These are phyloP conservation scores for Tricholauxania praeusta DNA, from an alignment of 2,888 invertebrate genomes.

Conservation along the genomic window DNA sequence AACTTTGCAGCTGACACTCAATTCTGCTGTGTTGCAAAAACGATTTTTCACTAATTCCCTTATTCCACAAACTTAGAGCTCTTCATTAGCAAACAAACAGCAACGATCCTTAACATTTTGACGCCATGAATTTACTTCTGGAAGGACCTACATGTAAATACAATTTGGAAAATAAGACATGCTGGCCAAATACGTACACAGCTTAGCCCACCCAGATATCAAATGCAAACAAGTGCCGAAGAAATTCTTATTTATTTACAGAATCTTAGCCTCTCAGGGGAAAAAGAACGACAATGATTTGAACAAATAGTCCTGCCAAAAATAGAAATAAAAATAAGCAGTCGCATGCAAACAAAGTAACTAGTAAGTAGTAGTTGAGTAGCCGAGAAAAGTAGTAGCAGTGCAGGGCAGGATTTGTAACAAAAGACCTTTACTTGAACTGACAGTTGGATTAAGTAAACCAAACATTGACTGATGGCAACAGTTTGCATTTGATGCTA, in stretches of 20 bases:
- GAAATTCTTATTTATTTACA: no score
- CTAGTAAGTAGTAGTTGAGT: background rate
- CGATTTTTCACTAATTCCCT: no score
- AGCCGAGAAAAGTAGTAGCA: conserved; percentile 3
- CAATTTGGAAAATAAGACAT: background rate
- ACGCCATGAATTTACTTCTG: background rate
- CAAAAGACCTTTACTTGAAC: no score
- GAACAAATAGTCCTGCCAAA: no score
- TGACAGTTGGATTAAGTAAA: background rate
- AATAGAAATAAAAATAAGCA: conserved; percentile 16
- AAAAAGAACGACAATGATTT: no score
- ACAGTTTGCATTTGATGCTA: conserved; percentile 25
- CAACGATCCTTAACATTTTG: background rate
- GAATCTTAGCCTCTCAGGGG: no score
- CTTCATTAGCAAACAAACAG: background rate
- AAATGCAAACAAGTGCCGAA: background rate
- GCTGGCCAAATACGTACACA: background rate
- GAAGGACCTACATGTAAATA: background rate
- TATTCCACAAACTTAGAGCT: background rate
- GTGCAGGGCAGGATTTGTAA: background rate
- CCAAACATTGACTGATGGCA: background rate
- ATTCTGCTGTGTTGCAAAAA: no score
- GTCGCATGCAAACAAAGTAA: conserved; percentile 20
- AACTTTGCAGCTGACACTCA: no score
- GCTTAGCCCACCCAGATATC: conserved; percentile 32